Conservation (phyloP, 2,113 vertebrate genomes). For the Amia ocellicauda region DNA sequence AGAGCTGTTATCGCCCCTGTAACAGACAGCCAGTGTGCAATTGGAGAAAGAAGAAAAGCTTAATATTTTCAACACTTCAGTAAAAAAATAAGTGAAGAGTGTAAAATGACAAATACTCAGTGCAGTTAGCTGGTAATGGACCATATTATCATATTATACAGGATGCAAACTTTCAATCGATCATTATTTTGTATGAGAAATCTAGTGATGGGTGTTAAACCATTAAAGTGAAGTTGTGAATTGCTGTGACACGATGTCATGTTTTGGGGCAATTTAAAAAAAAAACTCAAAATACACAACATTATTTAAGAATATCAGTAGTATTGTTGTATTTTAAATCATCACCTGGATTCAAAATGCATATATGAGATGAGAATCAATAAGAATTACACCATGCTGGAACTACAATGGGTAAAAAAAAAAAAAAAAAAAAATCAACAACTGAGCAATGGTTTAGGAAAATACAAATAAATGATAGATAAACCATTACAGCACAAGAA, state of each 20-base stretch:
- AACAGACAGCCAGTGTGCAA: conserved; percentile 81
- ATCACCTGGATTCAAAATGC: no score
- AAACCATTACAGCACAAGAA: no score
- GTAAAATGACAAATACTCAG: conserved; percentile 77
- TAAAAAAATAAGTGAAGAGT: conserved; percentile 77
- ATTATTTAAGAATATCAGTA: no score
- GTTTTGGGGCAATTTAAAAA: neutral
- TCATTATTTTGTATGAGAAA: conserved; percentile 80
- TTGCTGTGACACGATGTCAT: neutral
- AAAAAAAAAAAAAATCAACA: no score
- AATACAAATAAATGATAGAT: no score
- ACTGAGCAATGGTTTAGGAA: no score
- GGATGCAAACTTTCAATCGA: conserved; percentile 82
- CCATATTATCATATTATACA: conserved; percentile 86
- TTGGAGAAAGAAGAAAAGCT: conserved; percentile 80
- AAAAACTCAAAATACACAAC: no score
- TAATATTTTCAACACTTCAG: conserved; percentile 82
- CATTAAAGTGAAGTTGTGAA: neutral
- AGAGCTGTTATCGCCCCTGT: conserved; percentile 82
- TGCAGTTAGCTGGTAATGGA: conserved; percentile 86
- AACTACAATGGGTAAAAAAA: no score
- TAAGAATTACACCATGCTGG: no score
- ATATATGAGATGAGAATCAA: no score
- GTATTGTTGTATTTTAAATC: no score
- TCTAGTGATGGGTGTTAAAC: conserved; percentile 39